Evolutionary conservation across 2,797 vertebrate genomes (phyloP), one percentile per base, ranked within the genome.

Genomic region (Artibeus jamaicensis): DNA sequence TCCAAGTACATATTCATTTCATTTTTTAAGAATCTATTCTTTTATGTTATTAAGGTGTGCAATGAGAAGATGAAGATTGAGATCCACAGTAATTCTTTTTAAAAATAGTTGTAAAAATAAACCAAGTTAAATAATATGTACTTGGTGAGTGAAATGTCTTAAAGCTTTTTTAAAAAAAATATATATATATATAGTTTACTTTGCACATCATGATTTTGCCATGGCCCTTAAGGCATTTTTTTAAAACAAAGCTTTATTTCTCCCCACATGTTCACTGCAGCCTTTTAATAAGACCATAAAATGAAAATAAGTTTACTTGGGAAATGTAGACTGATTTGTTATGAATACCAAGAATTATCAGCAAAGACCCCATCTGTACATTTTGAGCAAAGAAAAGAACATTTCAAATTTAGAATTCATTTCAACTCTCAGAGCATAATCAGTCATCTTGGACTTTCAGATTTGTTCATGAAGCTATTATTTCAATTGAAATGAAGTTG

Each of bases 401-500:
- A 77, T 67, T 89, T 76, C 29, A 71, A 59, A 85, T 77, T 92
- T 77, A 81, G 65, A 70, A 84, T 39, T 81, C 57, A 70, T 84
- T 94, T 94, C 26, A 50, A 91, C 0, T 70, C 78, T 85, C n/a
- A 59, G 65, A 86, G 10, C 32, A 70, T 53, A 89, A 84, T 86
- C 74, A 78, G 73, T 94, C 71, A 84, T 89, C 71, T 81, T 92
- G 26, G n/a, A 81, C 91, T 87, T 97, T 70, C 29, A 32, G 10
- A 46, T 93, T 91, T 94, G 83, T 94, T 92, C 71, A 46, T 81
- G 62, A 93, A 91, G 53, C 70, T 95, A 53, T 97, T 95, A 91
- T 96, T 96, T 96, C 91, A 73, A 59, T 4, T 29, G 93, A 93
- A 95, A 95, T 94, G 89, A 95, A 95, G 78, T 65, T 89, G 90